Conservation (phyloP, 2,113 vertebrate genomes). For the Ctenodactylus gundi region DNA sequence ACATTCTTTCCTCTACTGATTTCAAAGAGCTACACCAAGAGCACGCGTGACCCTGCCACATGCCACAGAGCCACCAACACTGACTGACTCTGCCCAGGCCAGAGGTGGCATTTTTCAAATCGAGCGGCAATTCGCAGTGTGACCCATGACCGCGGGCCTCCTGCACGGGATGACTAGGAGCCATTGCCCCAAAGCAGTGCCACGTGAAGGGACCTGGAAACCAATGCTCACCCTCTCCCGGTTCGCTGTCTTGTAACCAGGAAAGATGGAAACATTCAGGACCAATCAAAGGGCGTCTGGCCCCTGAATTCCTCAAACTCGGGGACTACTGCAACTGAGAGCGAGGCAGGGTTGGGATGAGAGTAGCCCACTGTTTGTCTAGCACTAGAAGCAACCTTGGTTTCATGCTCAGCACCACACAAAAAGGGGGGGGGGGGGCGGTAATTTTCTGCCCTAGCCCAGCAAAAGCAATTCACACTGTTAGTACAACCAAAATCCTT, state of each 20-base stretch:
- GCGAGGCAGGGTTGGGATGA: background rate
- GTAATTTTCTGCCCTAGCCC: background rate
- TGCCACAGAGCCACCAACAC: fast-evolving
- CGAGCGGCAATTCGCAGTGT: too few relatives aligned
- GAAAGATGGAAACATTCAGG: background rate
- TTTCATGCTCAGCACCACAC: background rate
- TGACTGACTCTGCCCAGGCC: too few relatives aligned
- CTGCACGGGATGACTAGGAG: too few relatives aligned
- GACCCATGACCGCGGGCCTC: too few relatives aligned
- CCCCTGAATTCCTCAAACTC: background rate
- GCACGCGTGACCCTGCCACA: background rate
- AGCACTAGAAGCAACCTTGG: too few relatives aligned
- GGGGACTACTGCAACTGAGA: background rate
- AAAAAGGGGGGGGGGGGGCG: too few relatives aligned
- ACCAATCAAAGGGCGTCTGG: background rate
- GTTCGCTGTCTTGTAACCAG: background rate
- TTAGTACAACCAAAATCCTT: background rate
- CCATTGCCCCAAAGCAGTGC: too few relatives aligned
- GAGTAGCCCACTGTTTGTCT: too few relatives aligned
- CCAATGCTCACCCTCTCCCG: background rate
- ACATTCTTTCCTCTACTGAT: background rate
- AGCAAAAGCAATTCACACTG: background rate
- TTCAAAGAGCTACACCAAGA: background rate
- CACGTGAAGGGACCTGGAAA: too few relatives aligned
- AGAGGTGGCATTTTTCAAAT: too few relatives aligned